Percentiles rank a stretch among this genome's conserved stretches.
Conservation (phyloP, 2,888 invertebrate species). For the Odontocerum albicorne region DNA sequence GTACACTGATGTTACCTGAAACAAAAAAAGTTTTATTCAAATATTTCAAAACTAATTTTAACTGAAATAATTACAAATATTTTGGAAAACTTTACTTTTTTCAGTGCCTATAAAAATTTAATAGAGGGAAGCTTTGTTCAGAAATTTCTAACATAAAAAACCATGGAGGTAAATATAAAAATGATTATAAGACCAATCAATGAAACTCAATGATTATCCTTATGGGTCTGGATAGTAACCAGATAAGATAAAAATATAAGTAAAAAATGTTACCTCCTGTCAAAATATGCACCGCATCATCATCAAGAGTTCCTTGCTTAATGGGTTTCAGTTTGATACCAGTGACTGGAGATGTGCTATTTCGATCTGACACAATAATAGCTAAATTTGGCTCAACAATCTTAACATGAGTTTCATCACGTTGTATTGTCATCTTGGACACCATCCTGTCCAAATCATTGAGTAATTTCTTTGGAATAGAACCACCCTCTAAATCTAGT, state of each 20-base stretch:
- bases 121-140: too few relatives aligned
- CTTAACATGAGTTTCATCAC: constrained; percentile 12
- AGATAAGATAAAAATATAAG: too few relatives aligned
- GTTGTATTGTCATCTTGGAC: constrained; percentile 17
- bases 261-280: constrained; percentile 28
- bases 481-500: constrained; percentile 45
- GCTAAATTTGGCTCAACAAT: constrained; percentile 31
- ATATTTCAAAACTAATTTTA: too few relatives aligned
- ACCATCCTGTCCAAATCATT: constrained; percentile 27
- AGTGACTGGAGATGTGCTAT: constrained; percentile 5
- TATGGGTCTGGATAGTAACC: too few relatives aligned
- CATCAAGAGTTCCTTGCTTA: constrained; percentile 9
- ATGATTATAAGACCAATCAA: too few relatives aligned
- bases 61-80: too few relatives aligned
- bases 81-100: too few relatives aligned
- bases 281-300: constrained; percentile 23
- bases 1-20: constrained; percentile 38
- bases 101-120: too few relatives aligned
- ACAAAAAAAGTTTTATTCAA: too few relatives aligned
- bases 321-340: constrained; percentile 24
- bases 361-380: constrained; percentile 26
- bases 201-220: too few relatives aligned
- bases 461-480: constrained; percentile 26
- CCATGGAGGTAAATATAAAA: too few relatives aligned
- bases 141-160: too few relatives aligned